phyloP scores from a whole-genome alignment of 1,140 invertebrate species.

The Zaprionus gabonicus region DNA sequence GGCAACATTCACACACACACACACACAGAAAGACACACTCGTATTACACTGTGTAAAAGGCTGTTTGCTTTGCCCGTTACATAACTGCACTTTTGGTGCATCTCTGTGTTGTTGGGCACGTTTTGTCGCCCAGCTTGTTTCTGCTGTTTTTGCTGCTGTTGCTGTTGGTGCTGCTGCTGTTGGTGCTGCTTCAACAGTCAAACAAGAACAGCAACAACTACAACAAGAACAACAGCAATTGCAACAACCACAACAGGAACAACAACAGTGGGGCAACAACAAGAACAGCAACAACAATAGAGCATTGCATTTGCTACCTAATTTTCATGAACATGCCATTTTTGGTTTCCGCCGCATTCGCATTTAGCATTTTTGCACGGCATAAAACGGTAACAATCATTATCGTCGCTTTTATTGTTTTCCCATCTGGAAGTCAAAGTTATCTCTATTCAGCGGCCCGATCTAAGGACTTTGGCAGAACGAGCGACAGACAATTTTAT shows the following conservation, averaged over 20 bases:
- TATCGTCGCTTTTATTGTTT: constrained; percentile 63
- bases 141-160: constrained; percentile 23
- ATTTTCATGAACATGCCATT: constrained; percentile 62
- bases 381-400: constrained; percentile 65
- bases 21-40: neutral
- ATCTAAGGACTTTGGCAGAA: constrained; percentile 37
- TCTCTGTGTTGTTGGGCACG: constrained; percentile 50
- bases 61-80: constrained; percentile 64
- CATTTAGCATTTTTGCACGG: constrained; percentile 65
- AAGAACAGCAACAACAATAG: constrained; percentile 23
- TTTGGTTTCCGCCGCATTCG: constrained; percentile 51
- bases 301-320: constrained; percentile 42
- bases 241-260: constrained; percentile 32
- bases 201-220: constrained; percentile 30
- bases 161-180: constrained; percentile 1
- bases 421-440: constrained; percentile 53
- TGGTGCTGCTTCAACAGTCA: constrained; percentile 26
- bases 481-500: constrained; percentile 2
- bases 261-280: neutral
- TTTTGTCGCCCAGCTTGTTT: constrained; percentile 54
- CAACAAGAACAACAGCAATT: constrained; percentile 11
- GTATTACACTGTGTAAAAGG: constrained; percentile 55
- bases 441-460: constrained; percentile 48
- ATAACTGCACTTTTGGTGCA: constrained; percentile 69
- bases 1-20: constrained; percentile 18